Evolutionary conservation across 2,888 invertebrate species (phyloP).

Genomic region (Nudaria mundana): DNA sequence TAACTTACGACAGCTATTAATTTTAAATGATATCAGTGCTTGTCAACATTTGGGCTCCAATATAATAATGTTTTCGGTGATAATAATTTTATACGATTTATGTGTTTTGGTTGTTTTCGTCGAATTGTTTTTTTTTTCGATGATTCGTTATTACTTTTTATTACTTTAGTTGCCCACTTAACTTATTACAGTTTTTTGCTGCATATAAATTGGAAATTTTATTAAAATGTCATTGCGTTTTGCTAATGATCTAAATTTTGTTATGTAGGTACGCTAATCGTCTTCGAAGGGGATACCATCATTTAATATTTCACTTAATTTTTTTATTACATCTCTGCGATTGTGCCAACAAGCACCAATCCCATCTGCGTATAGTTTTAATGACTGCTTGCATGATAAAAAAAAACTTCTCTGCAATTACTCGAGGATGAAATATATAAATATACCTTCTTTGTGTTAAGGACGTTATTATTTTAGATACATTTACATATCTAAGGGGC

Average conservation of each 20-base stretch:
- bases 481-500: too few relatives aligned
- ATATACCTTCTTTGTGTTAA: too few relatives aligned
- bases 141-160: constrained; percentile 26
- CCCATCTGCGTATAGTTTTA: too few relatives aligned
- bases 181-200: constrained; percentile 27
- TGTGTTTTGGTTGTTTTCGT: constrained; percentile 54
- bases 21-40: constrained; percentile 68
- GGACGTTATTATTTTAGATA: too few relatives aligned
- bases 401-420: too few relatives aligned
- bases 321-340: too few relatives aligned
- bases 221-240: constrained; percentile 18
- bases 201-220: constrained; percentile 20
- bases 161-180: constrained; percentile 28
- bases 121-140: constrained; percentile 40
- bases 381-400: too few relatives aligned
- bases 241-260: constrained; percentile 17
- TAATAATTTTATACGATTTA: constrained; percentile 63
- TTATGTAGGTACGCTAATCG: background rate
- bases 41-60: constrained; percentile 72
- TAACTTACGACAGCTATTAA: constrained; percentile 70
- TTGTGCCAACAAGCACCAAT: too few relatives aligned
- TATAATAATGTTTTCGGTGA: constrained; percentile 51
- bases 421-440: too few relatives aligned
- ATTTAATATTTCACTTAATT: too few relatives aligned
- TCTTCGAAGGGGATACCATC: too few relatives aligned